Conservation (phyloP, 2,888 invertebrate genomes). For the Spilarctia lutea region DNA sequence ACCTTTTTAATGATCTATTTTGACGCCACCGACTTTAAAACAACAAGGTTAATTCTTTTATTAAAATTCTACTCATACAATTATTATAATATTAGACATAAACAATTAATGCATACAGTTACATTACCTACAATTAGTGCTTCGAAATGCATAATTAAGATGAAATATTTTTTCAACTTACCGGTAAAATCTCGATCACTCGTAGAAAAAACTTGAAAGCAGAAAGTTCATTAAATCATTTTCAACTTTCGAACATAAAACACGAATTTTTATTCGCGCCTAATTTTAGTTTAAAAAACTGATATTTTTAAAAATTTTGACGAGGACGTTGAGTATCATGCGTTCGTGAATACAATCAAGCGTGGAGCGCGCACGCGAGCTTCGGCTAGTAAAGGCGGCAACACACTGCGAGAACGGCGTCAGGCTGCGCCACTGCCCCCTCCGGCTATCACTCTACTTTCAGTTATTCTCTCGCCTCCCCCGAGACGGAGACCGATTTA, state of each 20-base stretch:
- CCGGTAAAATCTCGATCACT: constrained; percentile 55
- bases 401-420: constrained; percentile 73
- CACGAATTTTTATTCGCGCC: constrained; percentile 53
- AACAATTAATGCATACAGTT: neutral
- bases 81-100: neutral
- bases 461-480: constrained; percentile 78
- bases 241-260: constrained; percentile 51
- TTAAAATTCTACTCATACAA: neutral
- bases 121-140: neutral
- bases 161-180: constrained; percentile 49
- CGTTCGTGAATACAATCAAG: constrained; percentile 44
- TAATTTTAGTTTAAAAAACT: constrained; percentile 32
- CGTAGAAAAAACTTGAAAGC: constrained; percentile 49
- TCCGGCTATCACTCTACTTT: constrained; percentile 82
- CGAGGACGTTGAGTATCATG: constrained; percentile 51
- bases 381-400: constrained; percentile 72
- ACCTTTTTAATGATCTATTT: neutral
- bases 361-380: constrained; percentile 68
- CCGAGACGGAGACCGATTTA: constrained; percentile 77
- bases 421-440: constrained; percentile 72
- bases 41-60: neutral
- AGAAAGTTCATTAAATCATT: constrained; percentile 58
- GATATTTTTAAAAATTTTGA: constrained; percentile 47
- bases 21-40: neutral
- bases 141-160: neutral